These are phyloP conservation scores for Enhydra lutris DNA, from an alignment of 2,113 vertebrate genomes.

Conservation along the genomic window DNA sequence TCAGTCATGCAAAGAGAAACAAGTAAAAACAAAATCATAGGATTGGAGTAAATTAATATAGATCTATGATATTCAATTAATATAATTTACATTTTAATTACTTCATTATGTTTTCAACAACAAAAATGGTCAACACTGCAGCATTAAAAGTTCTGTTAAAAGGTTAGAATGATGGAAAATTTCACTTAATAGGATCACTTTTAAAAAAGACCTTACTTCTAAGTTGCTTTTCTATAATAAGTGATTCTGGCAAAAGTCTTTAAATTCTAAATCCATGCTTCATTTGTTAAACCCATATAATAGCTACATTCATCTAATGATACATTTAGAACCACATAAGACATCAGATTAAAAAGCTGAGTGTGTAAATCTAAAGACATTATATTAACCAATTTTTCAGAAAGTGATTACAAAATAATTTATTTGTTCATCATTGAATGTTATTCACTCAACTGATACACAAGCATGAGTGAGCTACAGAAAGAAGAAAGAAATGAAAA, in stretches of 20 bases:
- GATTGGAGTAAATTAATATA: background rate
- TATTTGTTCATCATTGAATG: constrained; percentile 32
- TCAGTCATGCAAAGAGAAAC: background rate
- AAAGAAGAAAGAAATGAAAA: background rate
- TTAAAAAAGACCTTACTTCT: background rate
- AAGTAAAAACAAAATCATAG: background rate
- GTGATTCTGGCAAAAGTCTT: background rate
- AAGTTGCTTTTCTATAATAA: background rate
- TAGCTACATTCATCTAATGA: constrained; percentile 3
- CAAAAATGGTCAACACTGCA: background rate
- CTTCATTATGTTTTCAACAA: background rate
- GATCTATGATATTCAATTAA: background rate
- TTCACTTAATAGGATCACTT: background rate
- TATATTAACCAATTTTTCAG: constrained; percentile 21
- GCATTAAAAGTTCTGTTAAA: background rate
- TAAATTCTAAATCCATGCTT: constrained; percentile 17
- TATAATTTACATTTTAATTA: background rate
- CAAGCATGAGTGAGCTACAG: background rate
- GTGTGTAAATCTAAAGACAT: constrained; percentile 2
- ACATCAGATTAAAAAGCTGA: constrained; percentile 60
- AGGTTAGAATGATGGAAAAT: background rate
- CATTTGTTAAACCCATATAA: constrained; percentile 45
- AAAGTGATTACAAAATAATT: constrained; percentile 16
- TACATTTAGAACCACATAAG: constrained; percentile 38
- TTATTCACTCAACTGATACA: constrained; percentile 27